Percentiles rank a stretch among this genome's conserved stretches.
Conservation (phyloP, 2,888 invertebrate genomes). For the Parnassius mnemosyne region DNA sequence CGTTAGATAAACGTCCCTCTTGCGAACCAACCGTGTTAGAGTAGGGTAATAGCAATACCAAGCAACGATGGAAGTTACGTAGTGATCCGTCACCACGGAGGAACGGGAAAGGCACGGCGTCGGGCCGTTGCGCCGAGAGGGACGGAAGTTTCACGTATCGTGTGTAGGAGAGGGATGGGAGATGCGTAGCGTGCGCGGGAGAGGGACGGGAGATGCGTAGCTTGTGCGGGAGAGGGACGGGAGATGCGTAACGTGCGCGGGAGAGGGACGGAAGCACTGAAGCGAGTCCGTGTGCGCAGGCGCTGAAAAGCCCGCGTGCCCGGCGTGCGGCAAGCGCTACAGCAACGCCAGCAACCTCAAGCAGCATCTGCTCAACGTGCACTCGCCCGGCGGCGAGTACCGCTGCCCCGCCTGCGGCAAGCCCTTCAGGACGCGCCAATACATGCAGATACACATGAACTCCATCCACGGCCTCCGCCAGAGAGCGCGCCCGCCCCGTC, state of each 20-base stretch:
- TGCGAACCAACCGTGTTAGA: constrained; percentile 33
- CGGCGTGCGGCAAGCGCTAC: constrained; percentile 84
- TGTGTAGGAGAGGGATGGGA: constrained; percentile 27
- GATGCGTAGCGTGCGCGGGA: too few species aligned
- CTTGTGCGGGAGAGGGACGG: neutral
- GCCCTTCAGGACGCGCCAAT: constrained; percentile 85
- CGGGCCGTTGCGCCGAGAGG: neutral
- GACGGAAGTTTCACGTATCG: neutral
- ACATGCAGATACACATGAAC: constrained; percentile 85
- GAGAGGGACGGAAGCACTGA: constrained; percentile 16
- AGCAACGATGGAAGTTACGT: constrained; percentile 44
- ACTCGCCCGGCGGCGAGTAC: constrained; percentile 81
- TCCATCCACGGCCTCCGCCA: constrained; percentile 84
- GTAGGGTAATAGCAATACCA: constrained; percentile 25
- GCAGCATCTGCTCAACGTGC: constrained; percentile 85
- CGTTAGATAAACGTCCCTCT: constrained; percentile 30
- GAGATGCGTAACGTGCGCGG: neutral
- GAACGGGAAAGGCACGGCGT: neutral
- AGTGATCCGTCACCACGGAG: constrained; percentile 9
- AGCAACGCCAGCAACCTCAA: constrained; percentile 85
- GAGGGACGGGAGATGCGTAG: too few species aligned
- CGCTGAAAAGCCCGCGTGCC: constrained; percentile 80
- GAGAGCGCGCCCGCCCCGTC: constrained; percentile 4
- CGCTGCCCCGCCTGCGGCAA: constrained; percentile 83
- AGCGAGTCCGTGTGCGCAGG: constrained; percentile 58